Evolutionary conservation across 2,888 invertebrate species (phyloP).

Genomic region (Celastrina argiolus): DNA sequence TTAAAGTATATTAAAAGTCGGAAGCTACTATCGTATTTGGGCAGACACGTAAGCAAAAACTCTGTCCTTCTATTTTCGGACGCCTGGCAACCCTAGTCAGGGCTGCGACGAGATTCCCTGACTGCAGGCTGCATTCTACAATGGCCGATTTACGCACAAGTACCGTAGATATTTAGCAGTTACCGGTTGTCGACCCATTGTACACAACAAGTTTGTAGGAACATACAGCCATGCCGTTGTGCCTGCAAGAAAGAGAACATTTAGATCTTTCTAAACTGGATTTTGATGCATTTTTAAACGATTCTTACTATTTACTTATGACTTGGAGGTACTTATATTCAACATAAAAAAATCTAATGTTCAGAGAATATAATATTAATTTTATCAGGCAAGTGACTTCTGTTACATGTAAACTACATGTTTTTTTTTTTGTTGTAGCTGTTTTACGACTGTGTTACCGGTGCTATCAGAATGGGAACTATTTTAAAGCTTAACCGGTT

Average conservation of each 20-base stretch:
- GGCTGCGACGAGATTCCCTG: background rate
- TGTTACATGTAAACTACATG: no score
- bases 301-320: background rate
- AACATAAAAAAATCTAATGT: background rate
- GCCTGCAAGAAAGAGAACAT: background rate
- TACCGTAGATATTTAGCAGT: constrained; percentile 34
- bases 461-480: background rate
- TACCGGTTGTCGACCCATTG: constrained; percentile 39
- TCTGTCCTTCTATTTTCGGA: background rate
- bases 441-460: background rate
- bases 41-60: background rate
- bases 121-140: constrained; percentile 19
- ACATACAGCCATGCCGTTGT: constrained; percentile 42
- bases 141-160: constrained; percentile 27
- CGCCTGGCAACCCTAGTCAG: background rate
- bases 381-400: background rate
- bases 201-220: constrained; percentile 63
- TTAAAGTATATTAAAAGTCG: background rate
- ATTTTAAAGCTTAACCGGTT: constrained; percentile 7
- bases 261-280: constrained; percentile 4
- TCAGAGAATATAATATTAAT: background rate
- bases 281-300: background rate
- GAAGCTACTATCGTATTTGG: background rate
- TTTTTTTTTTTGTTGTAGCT: no score
- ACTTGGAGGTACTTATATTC: background rate